Conservation (phyloP, 1,140 invertebrate genomes). For the Antheraea mylitta region DNA sequence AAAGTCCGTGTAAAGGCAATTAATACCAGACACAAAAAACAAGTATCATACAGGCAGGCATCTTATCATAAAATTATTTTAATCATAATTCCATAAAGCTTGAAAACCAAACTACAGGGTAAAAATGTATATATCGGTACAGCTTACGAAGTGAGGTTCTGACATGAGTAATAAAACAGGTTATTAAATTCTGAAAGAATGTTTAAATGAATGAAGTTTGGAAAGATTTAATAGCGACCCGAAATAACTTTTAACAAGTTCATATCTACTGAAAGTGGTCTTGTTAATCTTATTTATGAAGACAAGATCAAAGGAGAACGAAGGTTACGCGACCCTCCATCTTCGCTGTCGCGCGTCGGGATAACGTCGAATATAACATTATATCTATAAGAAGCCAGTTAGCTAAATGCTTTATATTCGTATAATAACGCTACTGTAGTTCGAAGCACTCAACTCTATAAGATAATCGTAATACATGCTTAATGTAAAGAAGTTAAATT, state of each 20-base stretch:
- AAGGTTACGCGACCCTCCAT: background rate
- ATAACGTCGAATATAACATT: background rate
- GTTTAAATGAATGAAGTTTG: conserved; percentile 1
- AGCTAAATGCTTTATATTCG: background rate
- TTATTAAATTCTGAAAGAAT: conserved; percentile 3
- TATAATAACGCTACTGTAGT: background rate
- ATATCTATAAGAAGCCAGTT: background rate
- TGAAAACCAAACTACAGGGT: too few relatives aligned
- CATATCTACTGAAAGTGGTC: conserved; percentile 1
- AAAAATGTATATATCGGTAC: background rate
- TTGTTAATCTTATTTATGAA: conserved; percentile 5
- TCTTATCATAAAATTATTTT: too few relatives aligned
- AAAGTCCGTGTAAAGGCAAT: too few relatives aligned
- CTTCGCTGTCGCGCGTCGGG: background rate
- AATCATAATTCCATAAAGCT: too few relatives aligned
- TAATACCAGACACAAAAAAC: too few relatives aligned
- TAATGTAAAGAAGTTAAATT: too few relatives aligned
- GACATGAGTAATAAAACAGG: background rate
- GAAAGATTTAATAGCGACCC: background rate
- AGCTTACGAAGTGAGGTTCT: background rate
- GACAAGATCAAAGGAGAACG: background rate
- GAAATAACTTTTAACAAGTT: conserved; percentile 4
- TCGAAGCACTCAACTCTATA: background rate
- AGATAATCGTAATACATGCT: background rate
- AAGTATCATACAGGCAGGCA: too few relatives aligned